Percentiles rank a stretch among this genome's conserved stretches.
Conservation (phyloP, 2,797 vertebrate genomes). For the Setipinna tenuifilis region DNA sequence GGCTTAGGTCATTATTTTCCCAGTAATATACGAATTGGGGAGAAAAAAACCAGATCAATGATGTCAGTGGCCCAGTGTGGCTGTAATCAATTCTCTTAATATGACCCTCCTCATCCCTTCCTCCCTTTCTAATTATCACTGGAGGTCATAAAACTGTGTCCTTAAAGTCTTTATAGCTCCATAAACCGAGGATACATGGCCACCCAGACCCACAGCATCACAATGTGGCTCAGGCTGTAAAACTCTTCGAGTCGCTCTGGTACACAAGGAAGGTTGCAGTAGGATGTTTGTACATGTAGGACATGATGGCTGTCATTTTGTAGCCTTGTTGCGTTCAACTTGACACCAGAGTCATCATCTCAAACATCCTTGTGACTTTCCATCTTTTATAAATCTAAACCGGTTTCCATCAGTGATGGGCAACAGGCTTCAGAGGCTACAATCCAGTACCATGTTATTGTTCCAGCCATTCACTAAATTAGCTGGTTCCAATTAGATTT, state of each 20-base stretch:
- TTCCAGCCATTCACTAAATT: no score
- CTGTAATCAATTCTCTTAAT: conserved; percentile 44
- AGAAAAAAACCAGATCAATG: conserved; percentile 6
- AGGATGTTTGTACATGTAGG: background rate
- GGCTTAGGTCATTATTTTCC: conserved; percentile 1
- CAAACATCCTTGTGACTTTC: background rate
- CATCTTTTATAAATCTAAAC: background rate
- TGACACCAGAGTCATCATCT: background rate
- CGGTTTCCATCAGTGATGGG: background rate
- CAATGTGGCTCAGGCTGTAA: conserved; percentile 17
- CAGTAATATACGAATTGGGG: conserved; percentile 14
- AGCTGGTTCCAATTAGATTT: no score
- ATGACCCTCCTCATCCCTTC: conserved; percentile 24
- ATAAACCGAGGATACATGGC: conserved; percentile 39
- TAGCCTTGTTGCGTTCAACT: background rate
- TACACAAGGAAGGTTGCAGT: background rate
- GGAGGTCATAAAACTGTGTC: conserved; percentile 32
- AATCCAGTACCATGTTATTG: no score
- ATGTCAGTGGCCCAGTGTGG: conserved; percentile 39
- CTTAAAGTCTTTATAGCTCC: conserved; percentile 44
- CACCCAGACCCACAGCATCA: conserved; percentile 23
- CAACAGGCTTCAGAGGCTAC: no score
- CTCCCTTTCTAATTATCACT: conserved; percentile 30
- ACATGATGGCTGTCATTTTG: background rate
- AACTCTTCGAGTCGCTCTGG: background rate